phyloP scores from a whole-genome alignment of 2,888 invertebrate genomes.

The Cosmia trapezina region DNA sequence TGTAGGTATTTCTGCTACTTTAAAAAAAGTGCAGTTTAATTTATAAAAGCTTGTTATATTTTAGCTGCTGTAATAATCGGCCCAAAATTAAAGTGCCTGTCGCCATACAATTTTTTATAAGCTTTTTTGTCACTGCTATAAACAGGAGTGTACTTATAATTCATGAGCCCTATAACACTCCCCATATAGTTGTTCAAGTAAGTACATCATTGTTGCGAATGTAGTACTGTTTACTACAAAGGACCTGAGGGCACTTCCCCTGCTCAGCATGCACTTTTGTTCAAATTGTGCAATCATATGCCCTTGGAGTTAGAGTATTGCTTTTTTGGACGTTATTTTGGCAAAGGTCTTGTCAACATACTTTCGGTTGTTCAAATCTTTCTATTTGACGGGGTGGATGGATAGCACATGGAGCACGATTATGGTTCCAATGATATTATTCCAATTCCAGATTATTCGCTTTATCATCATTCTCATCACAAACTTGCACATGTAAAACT shows the following conservation, averaged over 20 bases:
- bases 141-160: constrained; percentile 61
- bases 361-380: neutral
- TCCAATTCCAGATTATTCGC: neutral
- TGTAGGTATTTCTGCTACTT: neutral
- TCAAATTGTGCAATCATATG: constrained; percentile 43
- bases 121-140: constrained; percentile 55
- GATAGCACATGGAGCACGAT: too few species aligned
- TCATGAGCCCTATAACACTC: constrained; percentile 62
- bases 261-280: constrained; percentile 48
- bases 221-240: constrained; percentile 72
- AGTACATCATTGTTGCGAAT: constrained; percentile 76
- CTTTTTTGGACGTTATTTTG: constrained; percentile 10
- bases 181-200: constrained; percentile 68
- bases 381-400: too few species aligned
- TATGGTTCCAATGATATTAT: neutral
- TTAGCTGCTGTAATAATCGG: neutral
- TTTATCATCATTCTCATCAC: neutral
- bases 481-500: neutral
- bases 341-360: neutral
- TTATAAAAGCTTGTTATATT: neutral
- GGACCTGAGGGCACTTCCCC: constrained; percentile 51
- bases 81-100: constrained; percentile 11
- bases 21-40: constrained; percentile 3
- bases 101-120: constrained; percentile 25
- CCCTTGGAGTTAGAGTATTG: neutral